Evolutionary conservation across 2,113 vertebrate species (phyloP).

Genomic region (Edolisoma coerulescens): DNA sequence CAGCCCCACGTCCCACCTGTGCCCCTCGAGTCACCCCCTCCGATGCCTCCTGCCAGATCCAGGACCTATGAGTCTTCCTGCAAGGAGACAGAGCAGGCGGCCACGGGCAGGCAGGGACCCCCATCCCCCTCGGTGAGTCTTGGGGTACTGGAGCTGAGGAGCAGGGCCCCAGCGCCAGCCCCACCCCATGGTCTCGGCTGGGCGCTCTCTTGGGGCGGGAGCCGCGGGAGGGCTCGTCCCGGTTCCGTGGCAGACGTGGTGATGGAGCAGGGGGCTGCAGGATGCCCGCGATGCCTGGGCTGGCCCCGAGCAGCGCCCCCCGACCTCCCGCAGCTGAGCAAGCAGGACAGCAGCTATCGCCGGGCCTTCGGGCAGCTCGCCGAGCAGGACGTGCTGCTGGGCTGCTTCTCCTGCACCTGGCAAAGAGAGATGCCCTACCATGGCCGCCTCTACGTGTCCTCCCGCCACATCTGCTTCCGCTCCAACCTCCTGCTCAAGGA

Average conservation of each 20-base stretch:
- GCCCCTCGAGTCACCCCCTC: not conserved
- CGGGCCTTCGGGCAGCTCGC: constrained; percentile 80
- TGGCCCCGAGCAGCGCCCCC: not conserved
- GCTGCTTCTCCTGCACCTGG: constrained; percentile 84
- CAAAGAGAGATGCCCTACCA: constrained; percentile 85
- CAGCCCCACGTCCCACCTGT: constrained; percentile 3
- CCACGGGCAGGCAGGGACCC: not conserved
- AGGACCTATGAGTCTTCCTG: not conserved
- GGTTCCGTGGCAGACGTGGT: rapidly evolving
- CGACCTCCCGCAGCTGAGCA: not conserved
- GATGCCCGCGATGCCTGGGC: not conserved
- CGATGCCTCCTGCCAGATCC: not conserved
- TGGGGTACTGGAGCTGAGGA: not conserved
- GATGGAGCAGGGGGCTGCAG: not conserved
- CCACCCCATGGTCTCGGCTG: rapidly evolving
- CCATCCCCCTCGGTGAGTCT: not conserved
- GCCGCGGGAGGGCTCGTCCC: rapidly evolving
- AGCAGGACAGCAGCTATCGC: constrained; percentile 78
- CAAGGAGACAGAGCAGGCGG: not conserved
- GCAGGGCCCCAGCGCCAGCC: not conserved
- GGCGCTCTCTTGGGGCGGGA: rapidly evolving
- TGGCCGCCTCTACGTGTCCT: constrained; percentile 80
- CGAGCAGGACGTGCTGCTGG: constrained; percentile 71
- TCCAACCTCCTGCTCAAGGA: constrained; percentile 82
- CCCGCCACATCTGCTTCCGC: constrained; percentile 79